A percentile compares a stretch with the other conserved stretches of the same genome.
Evolutionary conservation across 2,113 vertebrate species (phyloP).

Genomic region (Gymnarchus niloticus): DNA sequence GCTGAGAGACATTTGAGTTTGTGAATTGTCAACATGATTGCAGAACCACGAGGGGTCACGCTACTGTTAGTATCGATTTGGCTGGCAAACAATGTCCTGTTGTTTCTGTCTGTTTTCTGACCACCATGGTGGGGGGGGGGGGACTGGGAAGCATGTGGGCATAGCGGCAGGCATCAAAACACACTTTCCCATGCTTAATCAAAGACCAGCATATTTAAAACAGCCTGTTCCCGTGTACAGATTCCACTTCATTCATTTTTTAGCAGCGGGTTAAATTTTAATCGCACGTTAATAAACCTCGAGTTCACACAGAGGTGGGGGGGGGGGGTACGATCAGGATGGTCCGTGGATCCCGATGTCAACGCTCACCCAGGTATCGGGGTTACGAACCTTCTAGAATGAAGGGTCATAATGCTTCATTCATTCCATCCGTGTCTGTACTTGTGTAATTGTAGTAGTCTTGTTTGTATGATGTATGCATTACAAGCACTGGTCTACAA

Average conservation of each 20-base stretch:
- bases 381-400: neutral
- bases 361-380: constrained; percentile 26
- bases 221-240: constrained; percentile 43
- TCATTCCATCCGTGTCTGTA: neutral
- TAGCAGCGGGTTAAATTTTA: constrained; percentile 55
- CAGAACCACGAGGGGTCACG: neutral
- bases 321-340: constrained; percentile 45
- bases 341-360: constrained; percentile 44
- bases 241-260: constrained; percentile 59
- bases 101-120: neutral
- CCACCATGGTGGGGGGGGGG: neutral
- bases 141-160: neutral
- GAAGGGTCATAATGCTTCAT: neutral
- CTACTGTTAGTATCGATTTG: neutral
- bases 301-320: constrained; percentile 40
- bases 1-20: neutral
- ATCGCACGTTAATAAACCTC: constrained; percentile 58
- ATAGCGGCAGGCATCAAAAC: neutral
- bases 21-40: neutral
- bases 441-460: neutral
- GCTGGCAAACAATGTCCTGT: too few species aligned
- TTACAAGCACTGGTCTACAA: neutral
- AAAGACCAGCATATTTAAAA: constrained; percentile 42
- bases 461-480: neutral
- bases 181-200: constrained; percentile 45